These are phyloP conservation scores for Drosophila mettleri DNA, from an alignment of 2,888 invertebrate species.

Conservation along the genomic window DNA sequence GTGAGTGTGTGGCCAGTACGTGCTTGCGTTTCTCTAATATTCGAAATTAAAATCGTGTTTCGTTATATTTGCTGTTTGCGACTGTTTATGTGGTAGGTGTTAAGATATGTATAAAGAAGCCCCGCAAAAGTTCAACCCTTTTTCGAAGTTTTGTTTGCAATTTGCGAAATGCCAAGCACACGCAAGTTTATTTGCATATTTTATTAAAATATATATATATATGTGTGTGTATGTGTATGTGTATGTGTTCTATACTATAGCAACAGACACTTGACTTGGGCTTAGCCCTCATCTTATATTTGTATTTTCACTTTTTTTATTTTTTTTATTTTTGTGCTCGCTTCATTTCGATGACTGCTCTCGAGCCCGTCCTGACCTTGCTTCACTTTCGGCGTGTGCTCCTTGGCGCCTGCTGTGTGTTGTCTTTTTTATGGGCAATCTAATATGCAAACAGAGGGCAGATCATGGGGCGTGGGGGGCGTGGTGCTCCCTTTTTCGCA, in stretches of 20 bases:
- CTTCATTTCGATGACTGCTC: conserved; percentile 13
- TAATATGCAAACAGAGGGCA: conserved; percentile 73
- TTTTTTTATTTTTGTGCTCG: neutral
- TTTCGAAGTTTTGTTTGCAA: conserved; percentile 60
- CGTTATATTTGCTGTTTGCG: conserved; percentile 35
- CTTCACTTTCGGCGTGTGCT: conserved; percentile 8
- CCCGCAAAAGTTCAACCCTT: conserved; percentile 56
- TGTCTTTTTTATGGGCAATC: conserved; percentile 74
- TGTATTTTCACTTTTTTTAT: conserved; percentile 8
- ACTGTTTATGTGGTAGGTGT: conserved; percentile 42
- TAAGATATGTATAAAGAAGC: conserved; percentile 50
- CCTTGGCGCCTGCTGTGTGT: conserved; percentile 40
- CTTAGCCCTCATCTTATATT: conserved; percentile 37
- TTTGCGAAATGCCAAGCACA: conserved; percentile 55
- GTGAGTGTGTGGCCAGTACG: conserved; percentile 10
- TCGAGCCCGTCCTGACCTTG: conserved; percentile 38
- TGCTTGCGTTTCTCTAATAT: conserved; percentile 32
- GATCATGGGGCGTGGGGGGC: conserved; percentile 27
- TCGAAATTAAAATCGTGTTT: conserved; percentile 55
- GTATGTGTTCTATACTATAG: conserved; percentile 33
- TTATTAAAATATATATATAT: conserved; percentile 59
- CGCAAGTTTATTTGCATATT: conserved; percentile 73
- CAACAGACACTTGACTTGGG: conserved; percentile 64
- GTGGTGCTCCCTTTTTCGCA: conserved; percentile 43
- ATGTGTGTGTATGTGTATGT: neutral